Evolutionary conservation across 2,888 invertebrate genomes (phyloP), one percentile per base, ranked within the genome.

Genomic region (Hirtodrosophila cameraria): DNA sequence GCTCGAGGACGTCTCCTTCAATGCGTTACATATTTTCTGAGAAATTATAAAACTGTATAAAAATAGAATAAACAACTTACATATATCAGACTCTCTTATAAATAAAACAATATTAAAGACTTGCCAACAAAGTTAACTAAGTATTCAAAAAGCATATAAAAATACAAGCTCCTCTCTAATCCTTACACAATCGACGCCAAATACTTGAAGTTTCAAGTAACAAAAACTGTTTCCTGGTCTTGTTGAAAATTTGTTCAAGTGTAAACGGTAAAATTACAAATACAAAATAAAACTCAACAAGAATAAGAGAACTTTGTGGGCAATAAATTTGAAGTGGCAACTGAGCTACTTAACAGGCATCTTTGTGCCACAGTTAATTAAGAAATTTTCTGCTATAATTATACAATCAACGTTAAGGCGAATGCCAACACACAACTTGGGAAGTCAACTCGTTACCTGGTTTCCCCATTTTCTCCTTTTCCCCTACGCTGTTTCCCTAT

Each of bases 321-420:
- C 59, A 75, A 72, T 71, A 59, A 70, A 75, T 75, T 72, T 71
- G 11, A 59, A 71, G 71, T 65, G 71, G 75, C 71, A 71, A 36
- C 27, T 31, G 36, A 77, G 69, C 70, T 66, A 55, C 81, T 75
- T 75, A 61, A 45, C 43, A 35, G 75, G 53, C 68, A 60, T 54
- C 48, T 59, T 59, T 58, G 61, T 68, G 64, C 53, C 68, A 46
- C 65, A 79, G 74, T 80, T 80, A 80, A 80, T 80, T 80, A 80
- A 83, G 84, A 80, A 86, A 80, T 86, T 76, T n/a, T 62, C 73
- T 76, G 65, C 59, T 61, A 61, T 86, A 86, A 80, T 80, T 86
- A 80, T 70, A 57, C 70, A 86, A 80, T 62, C 80, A 80, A 74
- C 84, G 74, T 68, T 49, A 33, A 58, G 70, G 64, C 45, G 36